Evolutionary conservation across 2,797 vertebrate genomes (phyloP), one percentile per base, ranked within the genome.

Genomic region (Euthynnus affinis): DNA sequence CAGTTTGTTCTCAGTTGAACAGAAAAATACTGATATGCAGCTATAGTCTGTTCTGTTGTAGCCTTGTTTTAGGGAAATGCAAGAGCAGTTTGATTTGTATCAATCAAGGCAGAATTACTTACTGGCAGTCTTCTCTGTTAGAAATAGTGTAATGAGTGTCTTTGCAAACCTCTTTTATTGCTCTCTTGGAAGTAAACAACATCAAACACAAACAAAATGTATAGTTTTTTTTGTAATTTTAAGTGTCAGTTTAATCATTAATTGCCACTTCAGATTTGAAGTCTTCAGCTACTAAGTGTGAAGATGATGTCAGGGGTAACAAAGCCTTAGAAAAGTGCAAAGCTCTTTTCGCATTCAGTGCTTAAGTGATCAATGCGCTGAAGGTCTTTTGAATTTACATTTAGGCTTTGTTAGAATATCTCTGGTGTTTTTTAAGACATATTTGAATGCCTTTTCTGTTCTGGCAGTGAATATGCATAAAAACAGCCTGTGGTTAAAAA

Each of bases 401-500:
- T 57, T 23, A 58, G 25, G 23, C 34, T 76, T 71, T 51, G 25
- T 81, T 32, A n/a, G 55, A 68, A 71, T 53, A 65, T 69, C 58
- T 74, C 44, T 48, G 46, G 6, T 71, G 40, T 71, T 69, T 81
- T 32, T 32, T 32, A 6, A 32, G 25, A 52, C 46, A 1, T 8
- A 40, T 83, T 37, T 81, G 20, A 84, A 77, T 63, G 37, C 68
- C 4, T 75, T 17, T 5, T 56, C 4, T 56, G 20, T 64, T 69
- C 55, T 71, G 42, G n/a, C 18, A 53, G 6, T 57, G 40, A 71
- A 71, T 27, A 48, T 53, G 40, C 6, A 34, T 17, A 0, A 42
- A 68, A 48, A 75, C 27, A 67, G 58, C 53, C 48, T 49, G 60
- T 78, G 49, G 70, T 78, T 78, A 76, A 58, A 63, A 58, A 63